Base-by-base conservation (phyloP, 1,140 invertebrate species). In the Palaemon carinicauda region DNA sequence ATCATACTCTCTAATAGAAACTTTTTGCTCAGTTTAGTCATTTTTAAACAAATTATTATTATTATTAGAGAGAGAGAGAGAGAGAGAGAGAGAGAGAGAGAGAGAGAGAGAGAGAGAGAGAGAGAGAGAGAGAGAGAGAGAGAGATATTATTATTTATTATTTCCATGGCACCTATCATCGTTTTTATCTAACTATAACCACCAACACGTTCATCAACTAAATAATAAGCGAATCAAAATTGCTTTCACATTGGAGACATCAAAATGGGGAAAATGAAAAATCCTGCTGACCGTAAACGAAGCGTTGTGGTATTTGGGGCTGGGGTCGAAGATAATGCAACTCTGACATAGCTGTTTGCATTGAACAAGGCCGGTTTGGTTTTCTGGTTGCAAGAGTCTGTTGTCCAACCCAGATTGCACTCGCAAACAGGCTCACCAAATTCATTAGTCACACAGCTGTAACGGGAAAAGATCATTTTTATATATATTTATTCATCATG, bases 341-440 rank as follows among this genome's bases (percentile, higher is more conserved):
- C 98, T 90, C 98, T 97, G 10, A 99, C 96, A 91, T 98, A 99
- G 89, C 96, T 98, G 90, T 97, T 96, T 0, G 94, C 94, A 90
- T 96, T 95, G 91, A 99, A 98, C 81, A 95, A 98, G 24, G 95
- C 95, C 24, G 96, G 95, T 79, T 95, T 95, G 0, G 96, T 97
- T 80, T 94, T 94, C 52, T 94, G 94, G 90, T 95, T 94, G 91
- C 98, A 99, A 1, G 94, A 94, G 0, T 94, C 94, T 14, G 97
- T 97, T 1, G 96, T 96, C 94, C 95, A 98, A 2, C 97, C 97
- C 0, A 97, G 96, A 89, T 95, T 94, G 90, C 97, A 98, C 87
- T 96, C 95, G 91, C 98, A 99, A 88, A 95, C 94, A 50, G 60
- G 31, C 24, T 9, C 15, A 1, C 80, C 80, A 0, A 17, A 41